Base-by-base conservation (phyloP, 2,888 invertebrate genomes). In the Stenotaenia linearis region DNA sequence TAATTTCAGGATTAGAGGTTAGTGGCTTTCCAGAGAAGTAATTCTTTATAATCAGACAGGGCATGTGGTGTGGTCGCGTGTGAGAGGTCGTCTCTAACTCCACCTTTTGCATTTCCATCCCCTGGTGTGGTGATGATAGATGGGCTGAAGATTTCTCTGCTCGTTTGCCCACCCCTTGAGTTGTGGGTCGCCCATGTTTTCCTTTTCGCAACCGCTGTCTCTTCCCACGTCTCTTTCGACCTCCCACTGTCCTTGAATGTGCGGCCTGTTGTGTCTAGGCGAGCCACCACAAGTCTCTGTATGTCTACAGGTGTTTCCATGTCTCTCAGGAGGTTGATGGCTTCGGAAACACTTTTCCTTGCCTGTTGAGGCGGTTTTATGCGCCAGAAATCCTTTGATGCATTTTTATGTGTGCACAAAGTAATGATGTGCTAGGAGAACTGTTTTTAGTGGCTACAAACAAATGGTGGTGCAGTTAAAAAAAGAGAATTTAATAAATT, bases 191-290 rank as follows among this genome's bases (percentile, higher is more conserved):
- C 30, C 37, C 75, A 75, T 30, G 28, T 28, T 74, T n/a, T n/a
- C n/a, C n/a, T n/a, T n/a, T n/a, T 74, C 32, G 15, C 6, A 28
- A 23, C 74, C 6, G 6, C 15, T 32, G 23, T 74, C 74, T 25
- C 23, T 25, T 25, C 61, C 61, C 61, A 61, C 45, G 45, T 45
- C 61, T 61, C n/a, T 12, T 2, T 30, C 32, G 37, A 75, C 37
- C 37, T 75, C 75, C 32, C n/a, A 45, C 45, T 61, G 61, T 61
- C 61, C 61, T 61, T 61, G 61, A 61, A 61, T 61, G 32, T 75
- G 35, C 30, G 75, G 75, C 32, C 37, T 25, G 21, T 35, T 75
- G 32, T 35, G 35, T 75, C 35, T 75, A 25, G 75, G 12, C 75
- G 75, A 21, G 28, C 75, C 75, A 75, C 75, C 32, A 75, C 32